Evolutionary conservation across 2,797 vertebrate species (phyloP), one percentile per base, ranked within the genome.

Genomic region (Balearica regulorum): DNA sequence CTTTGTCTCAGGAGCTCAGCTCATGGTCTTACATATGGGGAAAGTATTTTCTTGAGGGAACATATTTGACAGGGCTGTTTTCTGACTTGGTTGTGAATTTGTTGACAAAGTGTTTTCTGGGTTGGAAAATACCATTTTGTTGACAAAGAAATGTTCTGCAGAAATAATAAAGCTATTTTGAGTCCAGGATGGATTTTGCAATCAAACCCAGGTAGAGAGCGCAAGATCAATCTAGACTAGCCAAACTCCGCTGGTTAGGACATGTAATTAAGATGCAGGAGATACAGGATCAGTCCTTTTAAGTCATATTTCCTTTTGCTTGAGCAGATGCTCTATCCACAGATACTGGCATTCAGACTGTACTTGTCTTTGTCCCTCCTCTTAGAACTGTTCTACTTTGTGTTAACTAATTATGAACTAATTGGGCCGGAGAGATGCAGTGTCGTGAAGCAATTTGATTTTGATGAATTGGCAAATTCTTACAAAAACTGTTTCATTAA

Each of bases 391-490:
- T 80, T 94, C 48, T 75, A 77, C 60, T 89, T 53, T 26, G 28
- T 85, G 39, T 83, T 95, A 90, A 80, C n/a, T 73, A 95, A 93
- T 90, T 95, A 55, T 26, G 68, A 84, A 83, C 64, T 95, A 95
- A 96, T 91, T 91, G 92, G 92, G 55, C 90, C 0, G 0, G 71
- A 70, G 89, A 90, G 62, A 87, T 84, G 62, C 19, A 5, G 43
- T 21, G 60, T 60, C 0, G 0, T 66, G 84, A 77, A 92, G n/a
- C 64, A 70, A 73, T 89, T 93, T 26, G 75, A 66, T 93, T 94
- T 82, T 96, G 92, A 96, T 95, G 95, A 96, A 90, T 80, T 85
- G 55, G 49, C 81, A 83, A 94, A 89, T 84, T 92, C 87, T 78
- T 31, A 71, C n/a, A 60, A 70, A 92, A 94, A 68, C 3, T 5